Evolutionary conservation across 1,140 invertebrate genomes (phyloP).

Genomic region (Pectinophora gossypiella): DNA sequence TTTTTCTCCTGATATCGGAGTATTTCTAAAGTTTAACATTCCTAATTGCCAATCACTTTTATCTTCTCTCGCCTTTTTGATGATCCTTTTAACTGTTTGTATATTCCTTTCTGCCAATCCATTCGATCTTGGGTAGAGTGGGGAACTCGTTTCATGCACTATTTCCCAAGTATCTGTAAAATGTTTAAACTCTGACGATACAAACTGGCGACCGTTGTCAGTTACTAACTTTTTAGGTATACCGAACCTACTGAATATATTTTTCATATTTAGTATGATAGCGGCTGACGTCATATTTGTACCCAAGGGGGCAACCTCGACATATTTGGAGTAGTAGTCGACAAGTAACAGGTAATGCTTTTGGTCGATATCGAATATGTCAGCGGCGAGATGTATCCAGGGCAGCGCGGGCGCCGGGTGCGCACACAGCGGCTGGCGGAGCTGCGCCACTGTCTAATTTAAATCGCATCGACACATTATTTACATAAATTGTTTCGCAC

Average conservation of each 20-base stretch:
- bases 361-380: slow-evolving; percentile 12
- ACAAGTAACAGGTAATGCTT: slow-evolving; percentile 19
- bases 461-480: too few species aligned
- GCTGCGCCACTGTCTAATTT: too few species aligned
- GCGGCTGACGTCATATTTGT: not conserved
- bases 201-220: slow-evolving; percentile 37
- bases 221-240: slow-evolving; percentile 42
- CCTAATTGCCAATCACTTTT: not conserved
- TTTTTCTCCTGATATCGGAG: not conserved
- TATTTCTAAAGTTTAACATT: slow-evolving; percentile 6
- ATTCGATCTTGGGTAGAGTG: slow-evolving; percentile 44
- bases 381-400: slow-evolving; percentile 4
- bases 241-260: slow-evolving; percentile 21
- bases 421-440: not conserved
- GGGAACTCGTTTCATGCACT: slow-evolving; percentile 46
- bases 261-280: slow-evolving; percentile 1
- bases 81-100: slow-evolving; percentile 35
- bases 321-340: slow-evolving; percentile 23
- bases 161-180: slow-evolving; percentile 54
- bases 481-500: too few species aligned
- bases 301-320: slow-evolving; percentile 12
- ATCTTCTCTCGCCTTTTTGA: slow-evolving; percentile 20
- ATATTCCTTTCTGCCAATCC: slow-evolving; percentile 44
- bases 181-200: slow-evolving; percentile 29
- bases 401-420: not conserved